Base-by-base conservation (phyloP, 2,888 invertebrate genomes). In the Crioceris asparagi region DNA sequence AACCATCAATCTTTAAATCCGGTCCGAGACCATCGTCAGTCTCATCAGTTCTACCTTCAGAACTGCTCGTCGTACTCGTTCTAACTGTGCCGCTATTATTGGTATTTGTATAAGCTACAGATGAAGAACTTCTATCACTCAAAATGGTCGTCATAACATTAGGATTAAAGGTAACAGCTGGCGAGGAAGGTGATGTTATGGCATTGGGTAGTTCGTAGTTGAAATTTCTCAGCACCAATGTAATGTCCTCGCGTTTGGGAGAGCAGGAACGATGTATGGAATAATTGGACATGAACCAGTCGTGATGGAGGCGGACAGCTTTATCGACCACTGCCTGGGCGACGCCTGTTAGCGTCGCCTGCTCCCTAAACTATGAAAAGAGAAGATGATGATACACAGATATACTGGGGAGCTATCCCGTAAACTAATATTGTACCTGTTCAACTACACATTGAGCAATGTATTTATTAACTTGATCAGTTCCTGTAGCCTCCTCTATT, bases 291-390 rank as follows among this genome's bases (percentile, higher is more conserved):
- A 82, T 75, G 56, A 77, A 85, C 41, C 78, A 75, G 30, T 85
- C 81, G 29, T 85, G 81, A 57, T 90, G 90, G 40, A 83, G 74
- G n/a, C 84, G 71, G 10, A 85, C 83, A 2, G 86, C 78, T 61
- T 83, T 83, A 56, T 88, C 81, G 0, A 91, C 76, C 0, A 87
- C 87, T 0, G 84, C 80, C 64, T 91, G 88, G 10, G 90, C 85
- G 30, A 91, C 87, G 21, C 80, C 79, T 14, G 76, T 79, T 46
- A 91, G 68, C 10, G 87, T 82, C 0, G 81, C 74, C 56, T 90
- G 84, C 31, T 77, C 75, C 4, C 81, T 66, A 59, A 91, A 90
- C 71, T 79, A 55, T 38, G 66, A 39, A 66, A 60, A 39, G 34
- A 44, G 14, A 37, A 39, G 17, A 43, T 12, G 21, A 10, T 29